These are phyloP conservation scores for Phrynocephalus guinanensis DNA, from an alignment of 2,797 vertebrate genomes.

Conservation along the genomic window DNA sequence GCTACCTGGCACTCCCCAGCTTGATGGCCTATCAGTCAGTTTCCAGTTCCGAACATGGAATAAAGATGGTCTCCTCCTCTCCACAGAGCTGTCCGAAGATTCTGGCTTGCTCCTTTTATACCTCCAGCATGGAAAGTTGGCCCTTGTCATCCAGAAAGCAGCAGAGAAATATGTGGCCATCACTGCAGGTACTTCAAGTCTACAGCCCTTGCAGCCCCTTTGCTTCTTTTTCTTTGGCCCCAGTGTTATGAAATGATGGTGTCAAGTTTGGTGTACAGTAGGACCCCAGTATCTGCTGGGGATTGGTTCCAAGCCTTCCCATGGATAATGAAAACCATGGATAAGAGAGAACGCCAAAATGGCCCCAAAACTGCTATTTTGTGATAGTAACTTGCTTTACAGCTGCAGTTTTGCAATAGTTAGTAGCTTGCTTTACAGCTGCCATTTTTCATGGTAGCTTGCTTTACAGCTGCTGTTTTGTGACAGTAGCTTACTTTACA, in stretches of 20 bases:
- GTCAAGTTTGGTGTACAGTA: background rate
- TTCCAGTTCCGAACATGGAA: slow-evolving; percentile 99
- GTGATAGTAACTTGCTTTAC: too few species aligned
- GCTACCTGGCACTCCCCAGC: slow-evolving; percentile 82
- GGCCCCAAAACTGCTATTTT: too few species aligned
- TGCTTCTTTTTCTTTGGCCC: background rate
- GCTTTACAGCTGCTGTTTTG: too few species aligned
- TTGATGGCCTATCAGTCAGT: slow-evolving; percentile 87
- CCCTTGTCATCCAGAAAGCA: slow-evolving; percentile 83
- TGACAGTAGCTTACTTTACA: too few species aligned
- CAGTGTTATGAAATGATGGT: background rate
- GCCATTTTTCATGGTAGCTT: too few species aligned
- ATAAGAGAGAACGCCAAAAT: too few species aligned
- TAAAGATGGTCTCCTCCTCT: slow-evolving; percentile 89
- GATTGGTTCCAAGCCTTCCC: too few species aligned
- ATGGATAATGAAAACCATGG: too few species aligned
- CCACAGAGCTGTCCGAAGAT: slow-evolving; percentile 82
- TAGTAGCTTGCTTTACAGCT: too few species aligned
- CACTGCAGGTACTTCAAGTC: slow-evolving; percentile 80
- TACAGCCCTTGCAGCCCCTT: background rate
- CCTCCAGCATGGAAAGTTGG: slow-evolving; percentile 84
- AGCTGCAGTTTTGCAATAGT: too few species aligned
- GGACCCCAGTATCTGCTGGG: too few species aligned
- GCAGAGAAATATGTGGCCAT: slow-evolving; percentile 83
- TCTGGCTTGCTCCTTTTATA: slow-evolving; percentile 85